Evolutionary conservation across 2,888 invertebrate genomes (phyloP), one percentile per base, ranked within the genome.

Genomic region (Crepidodera aurea): DNA sequence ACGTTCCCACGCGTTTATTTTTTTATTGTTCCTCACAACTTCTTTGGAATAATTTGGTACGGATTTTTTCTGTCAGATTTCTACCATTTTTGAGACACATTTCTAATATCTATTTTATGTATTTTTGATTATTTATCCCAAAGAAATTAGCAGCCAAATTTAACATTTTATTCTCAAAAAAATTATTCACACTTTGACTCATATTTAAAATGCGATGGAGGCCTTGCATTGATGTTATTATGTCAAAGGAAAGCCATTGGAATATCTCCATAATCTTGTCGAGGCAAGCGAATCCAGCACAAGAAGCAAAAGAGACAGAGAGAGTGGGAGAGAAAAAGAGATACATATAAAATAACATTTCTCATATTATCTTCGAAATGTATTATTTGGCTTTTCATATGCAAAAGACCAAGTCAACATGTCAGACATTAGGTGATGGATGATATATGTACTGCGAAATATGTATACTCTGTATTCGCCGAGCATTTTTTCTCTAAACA

Each of bases 381-480:
- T 60, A 60, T 60, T 57, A 57, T 57, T 57, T 37, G 29, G 51
- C 55, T 57, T 62, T 55, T 61, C 51, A 16, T 51, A 62, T 62
- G 62, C 51, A 62, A 57, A 57, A 62, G 44, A 46, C 50, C 37
- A 44, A 62, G 62, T 60, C 60, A 51, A 56, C 62, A 57, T 62
- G 62, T 62, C 62, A 62, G 55, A 57, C 51, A 57, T 51, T 18
- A 22, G 18, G 32, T 62, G 62, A 62, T 62, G 56, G 57, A 62
- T 62, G 60, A 46, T 50, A n/a, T n/a, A 32, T 50, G 8, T 50
- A 16, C 32, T 15, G 4, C 42, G 16, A 16, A 12, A 18, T 44
- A 12, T 18, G 6, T 22, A 22, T 22, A 6, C 22, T 44, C n/a
- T 13, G 50, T 50, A 29, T 16, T 50, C 18, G 50, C 27, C 12